Conservation (phyloP, 2,113 vertebrate species). For the Theropithecus gelada region DNA sequence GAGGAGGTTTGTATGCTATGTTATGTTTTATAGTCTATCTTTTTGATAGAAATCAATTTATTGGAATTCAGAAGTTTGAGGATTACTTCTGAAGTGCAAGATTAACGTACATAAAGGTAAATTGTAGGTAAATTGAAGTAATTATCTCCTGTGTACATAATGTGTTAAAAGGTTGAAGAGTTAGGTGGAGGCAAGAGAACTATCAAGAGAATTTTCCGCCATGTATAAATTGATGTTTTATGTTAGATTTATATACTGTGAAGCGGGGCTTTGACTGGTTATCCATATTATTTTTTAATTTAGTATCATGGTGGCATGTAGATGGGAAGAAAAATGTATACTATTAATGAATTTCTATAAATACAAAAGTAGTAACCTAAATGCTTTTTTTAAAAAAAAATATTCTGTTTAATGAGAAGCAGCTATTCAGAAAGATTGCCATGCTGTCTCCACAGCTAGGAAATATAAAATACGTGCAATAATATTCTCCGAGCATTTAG, state of each 20-base stretch:
- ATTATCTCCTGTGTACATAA: background rate
- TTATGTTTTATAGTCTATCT: conserved; percentile 5
- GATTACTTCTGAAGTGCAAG: background rate
- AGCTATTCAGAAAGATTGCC: conserved; percentile 40
- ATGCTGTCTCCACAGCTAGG: background rate
- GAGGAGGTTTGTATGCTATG: background rate
- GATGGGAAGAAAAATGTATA: background rate
- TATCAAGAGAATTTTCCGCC: conserved; percentile 43
- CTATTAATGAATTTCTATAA: conserved; percentile 47
- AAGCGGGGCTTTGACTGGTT: conserved; percentile 1
- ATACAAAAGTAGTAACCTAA: conserved; percentile 26
- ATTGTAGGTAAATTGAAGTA: conserved; percentile 37
- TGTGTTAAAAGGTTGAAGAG: background rate
- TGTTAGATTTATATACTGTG: conserved; percentile 34
- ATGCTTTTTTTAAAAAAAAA: background rate
- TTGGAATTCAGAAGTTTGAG: background rate
- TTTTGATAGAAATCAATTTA: conserved; percentile 16
- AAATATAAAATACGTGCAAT: conserved; percentile 52
- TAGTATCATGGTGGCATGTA: background rate
- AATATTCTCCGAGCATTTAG: conserved; percentile 38
- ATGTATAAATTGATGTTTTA: background rate
- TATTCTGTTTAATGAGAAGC: background rate
- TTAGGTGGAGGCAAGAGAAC: background rate
- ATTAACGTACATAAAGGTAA: background rate
- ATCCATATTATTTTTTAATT: conserved; percentile 25